Evolutionary conservation across 2,888 invertebrate genomes (phyloP).

Genomic region (Dione juno): DNA sequence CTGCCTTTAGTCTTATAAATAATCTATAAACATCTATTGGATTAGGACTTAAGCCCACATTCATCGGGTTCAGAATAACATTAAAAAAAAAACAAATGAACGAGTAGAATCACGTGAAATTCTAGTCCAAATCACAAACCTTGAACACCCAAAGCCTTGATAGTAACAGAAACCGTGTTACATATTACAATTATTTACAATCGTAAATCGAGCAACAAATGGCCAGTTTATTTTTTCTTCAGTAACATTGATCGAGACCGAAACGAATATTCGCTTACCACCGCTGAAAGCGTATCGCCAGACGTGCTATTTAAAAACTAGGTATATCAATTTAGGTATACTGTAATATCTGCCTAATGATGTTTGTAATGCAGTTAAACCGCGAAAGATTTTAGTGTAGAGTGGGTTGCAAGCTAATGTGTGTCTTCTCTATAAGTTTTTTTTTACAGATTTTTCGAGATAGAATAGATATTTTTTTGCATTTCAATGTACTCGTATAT

Average conservation of each 20-base stretch:
- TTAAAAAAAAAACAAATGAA: conserved; percentile 16
- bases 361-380: neutral
- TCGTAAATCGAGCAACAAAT: conserved; percentile 68
- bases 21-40: too few relatives aligned
- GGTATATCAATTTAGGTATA: conserved; percentile 47
- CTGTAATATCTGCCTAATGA: conserved; percentile 10
- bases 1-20: too few relatives aligned
- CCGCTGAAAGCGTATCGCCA: conserved; percentile 50
- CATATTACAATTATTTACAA: conserved; percentile 70
- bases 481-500: too few relatives aligned
- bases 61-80: neutral
- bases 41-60: too few relatives aligned
- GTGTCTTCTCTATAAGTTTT: too few relatives aligned
- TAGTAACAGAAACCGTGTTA: conserved; percentile 51
- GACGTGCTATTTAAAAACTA: conserved; percentile 56
- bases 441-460: too few relatives aligned
- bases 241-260: conserved; percentile 62
- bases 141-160: conserved; percentile 53
- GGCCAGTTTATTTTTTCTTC: conserved; percentile 68
- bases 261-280: conserved; percentile 52
- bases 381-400: neutral
- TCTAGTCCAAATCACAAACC: conserved; percentile 34
- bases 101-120: neutral
- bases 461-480: too few relatives aligned
- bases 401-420: neutral